Base-by-base conservation (phyloP, 2,113 vertebrate genomes). In the Caranx ignobilis region DNA sequence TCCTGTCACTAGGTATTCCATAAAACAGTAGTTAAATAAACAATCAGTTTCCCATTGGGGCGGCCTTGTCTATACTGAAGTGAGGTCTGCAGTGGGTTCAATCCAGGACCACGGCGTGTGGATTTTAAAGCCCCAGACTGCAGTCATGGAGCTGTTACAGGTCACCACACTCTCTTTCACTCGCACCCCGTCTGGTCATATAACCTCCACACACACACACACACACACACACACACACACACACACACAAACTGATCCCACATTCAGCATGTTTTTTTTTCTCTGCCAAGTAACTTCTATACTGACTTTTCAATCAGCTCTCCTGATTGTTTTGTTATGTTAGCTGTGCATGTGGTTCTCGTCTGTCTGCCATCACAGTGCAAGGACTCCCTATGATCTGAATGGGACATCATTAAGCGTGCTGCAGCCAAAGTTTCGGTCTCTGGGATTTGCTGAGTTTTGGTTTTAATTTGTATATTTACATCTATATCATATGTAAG, bases 21-120 rank as follows among this genome's bases (percentile, higher is more conserved):
- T 93, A 94, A 93, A 93, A 79, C 91, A 92, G 90, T 85, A 92
- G 90, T 95, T 94, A 94, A 95, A 93, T 89, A 94, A 96, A 94
- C 93, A 95, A 88, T 91, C 84, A 2, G 68, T 85, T 91, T 92
- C 88, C 91, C 93, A 88, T 88, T 83, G 85, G 87, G 86, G 68
- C 70, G 34, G 84, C 67, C 88, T 82, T 10, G 86, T 91, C 84
- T 84, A 64, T 82, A 83, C 61, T 75, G 71, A 63, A 67, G 82
- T 81, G 83, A 77, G 79, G 79, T 86, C 82, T 87, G 83, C 78
- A 9, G 82, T 7, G 82, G 81, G 91, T 92, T 92, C 88, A 92
- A 76, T 68, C 76, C 71, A 50, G 90, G 90, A 84, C 84, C 78
- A 66, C 31, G 31, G 75, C 61, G 41, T 89, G 89, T 87, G 88